Conservation (phyloP, 2,797 vertebrate species). For the Scolopax rusticola region DNA sequence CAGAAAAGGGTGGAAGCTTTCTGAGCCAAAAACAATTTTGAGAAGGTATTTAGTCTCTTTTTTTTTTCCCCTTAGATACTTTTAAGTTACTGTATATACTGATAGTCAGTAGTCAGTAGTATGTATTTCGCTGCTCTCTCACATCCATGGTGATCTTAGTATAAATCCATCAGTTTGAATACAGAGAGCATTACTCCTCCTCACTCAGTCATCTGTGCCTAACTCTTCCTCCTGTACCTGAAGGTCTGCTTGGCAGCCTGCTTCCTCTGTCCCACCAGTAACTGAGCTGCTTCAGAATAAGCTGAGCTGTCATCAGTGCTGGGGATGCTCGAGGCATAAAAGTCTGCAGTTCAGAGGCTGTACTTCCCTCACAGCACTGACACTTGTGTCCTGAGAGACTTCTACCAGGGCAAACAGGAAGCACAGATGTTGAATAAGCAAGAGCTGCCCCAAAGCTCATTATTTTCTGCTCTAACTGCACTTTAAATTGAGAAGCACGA, state of each 20-base stretch:
- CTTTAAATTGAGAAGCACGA: slow-evolving; percentile 4
- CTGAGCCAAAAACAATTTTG: neutral
- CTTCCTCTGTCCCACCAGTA: neutral
- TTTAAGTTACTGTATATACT: neutral
- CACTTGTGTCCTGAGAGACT: neutral
- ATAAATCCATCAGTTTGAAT: neutral
- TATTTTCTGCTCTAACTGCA: slow-evolving; percentile 38
- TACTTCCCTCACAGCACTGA: neutral
- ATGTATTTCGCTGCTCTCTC: neutral
- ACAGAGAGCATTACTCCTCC: neutral
- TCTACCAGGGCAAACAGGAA: neutral
- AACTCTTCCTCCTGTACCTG: neutral
- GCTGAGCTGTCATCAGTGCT: neutral
- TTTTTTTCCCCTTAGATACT: neutral
- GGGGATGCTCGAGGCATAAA: neutral
- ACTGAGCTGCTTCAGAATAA: neutral
- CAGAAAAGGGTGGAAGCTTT: neutral
- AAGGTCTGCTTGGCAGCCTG: neutral
- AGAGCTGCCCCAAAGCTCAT: neutral
- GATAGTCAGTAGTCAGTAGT: neutral
- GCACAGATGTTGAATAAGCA: neutral
- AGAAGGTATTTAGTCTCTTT: neutral
- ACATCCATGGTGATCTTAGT: neutral
- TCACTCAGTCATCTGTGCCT: neutral
- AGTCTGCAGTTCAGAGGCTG: neutral